A percentile compares a stretch with the other conserved stretches of the same genome.
phyloP scores from a whole-genome alignment of 1,140 invertebrate species.

The Drosophila cardini region DNA sequence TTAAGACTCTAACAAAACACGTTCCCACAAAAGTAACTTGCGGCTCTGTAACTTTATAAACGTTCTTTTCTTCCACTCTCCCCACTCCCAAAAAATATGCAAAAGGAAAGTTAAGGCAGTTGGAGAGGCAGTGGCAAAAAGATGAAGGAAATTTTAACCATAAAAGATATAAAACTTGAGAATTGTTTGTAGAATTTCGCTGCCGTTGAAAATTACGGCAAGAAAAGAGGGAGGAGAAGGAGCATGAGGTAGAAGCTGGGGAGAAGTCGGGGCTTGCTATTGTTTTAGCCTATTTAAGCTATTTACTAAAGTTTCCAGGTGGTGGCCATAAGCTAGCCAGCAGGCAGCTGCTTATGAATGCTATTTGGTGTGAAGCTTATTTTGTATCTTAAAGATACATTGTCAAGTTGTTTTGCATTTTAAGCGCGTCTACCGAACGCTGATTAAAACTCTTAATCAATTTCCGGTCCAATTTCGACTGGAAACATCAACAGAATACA shows the following conservation, averaged over 20 bases:
- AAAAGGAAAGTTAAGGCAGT: constrained; percentile 1
- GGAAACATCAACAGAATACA: constrained; percentile 9
- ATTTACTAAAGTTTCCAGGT: constrained; percentile 40
- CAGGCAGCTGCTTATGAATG: constrained; percentile 13
- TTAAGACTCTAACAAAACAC: constrained; percentile 25
- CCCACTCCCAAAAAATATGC: constrained; percentile 11
- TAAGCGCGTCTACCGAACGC: constrained; percentile 41
- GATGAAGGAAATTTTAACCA: constrained; percentile 32
- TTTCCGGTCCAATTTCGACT: constrained; percentile 61
- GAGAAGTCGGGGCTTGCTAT: constrained; percentile 1
- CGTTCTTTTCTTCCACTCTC: not conserved
- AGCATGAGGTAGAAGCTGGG: not conserved
- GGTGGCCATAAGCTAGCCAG: constrained; percentile 18
- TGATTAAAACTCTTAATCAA: constrained; percentile 79
- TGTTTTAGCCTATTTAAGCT: constrained; percentile 43
- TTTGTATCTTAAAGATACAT: constrained; percentile 5
- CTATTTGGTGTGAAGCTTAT: constrained; percentile 1
- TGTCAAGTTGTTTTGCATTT: constrained; percentile 67
- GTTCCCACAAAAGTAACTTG: constrained; percentile 54
- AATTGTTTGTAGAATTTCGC: constrained; percentile 41
- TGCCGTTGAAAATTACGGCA: constrained; percentile 36
- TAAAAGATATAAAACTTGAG: constrained; percentile 38
- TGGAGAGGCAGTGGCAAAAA: not conserved
- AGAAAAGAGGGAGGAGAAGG: not conserved
- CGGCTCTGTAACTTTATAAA: constrained; percentile 51